These are phyloP conservation scores for Drosophila paranaensis DNA, from an alignment of 2,888 invertebrate species.

Conservation along the genomic window DNA sequence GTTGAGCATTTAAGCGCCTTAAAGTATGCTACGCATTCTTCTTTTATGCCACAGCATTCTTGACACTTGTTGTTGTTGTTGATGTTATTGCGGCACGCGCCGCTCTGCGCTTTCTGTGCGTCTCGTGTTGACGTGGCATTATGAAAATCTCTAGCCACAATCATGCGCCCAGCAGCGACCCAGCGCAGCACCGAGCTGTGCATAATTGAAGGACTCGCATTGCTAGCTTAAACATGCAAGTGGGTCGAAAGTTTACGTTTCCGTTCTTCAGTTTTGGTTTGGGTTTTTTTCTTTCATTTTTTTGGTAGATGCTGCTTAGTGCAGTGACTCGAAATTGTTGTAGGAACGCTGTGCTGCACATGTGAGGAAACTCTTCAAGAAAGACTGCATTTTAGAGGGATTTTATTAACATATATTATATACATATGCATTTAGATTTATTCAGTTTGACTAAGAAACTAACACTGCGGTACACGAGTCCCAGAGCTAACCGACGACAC, in stretches of 20 bases:
- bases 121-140: constrained; percentile 36
- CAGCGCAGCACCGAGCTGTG: constrained; percentile 37
- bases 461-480: neutral
- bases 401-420: neutral
- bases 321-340: constrained; percentile 5
- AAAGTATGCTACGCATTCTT: constrained; percentile 62
- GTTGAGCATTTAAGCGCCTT: constrained; percentile 74
- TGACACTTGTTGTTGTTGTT: constrained; percentile 73
- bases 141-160: constrained; percentile 35
- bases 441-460: neutral
- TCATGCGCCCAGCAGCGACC: constrained; percentile 24
- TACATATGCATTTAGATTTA: neutral
- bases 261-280: neutral
- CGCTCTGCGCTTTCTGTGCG: neutral
- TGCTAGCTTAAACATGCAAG: constrained; percentile 46
- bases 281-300: neutral
- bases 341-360: too few relatives aligned
- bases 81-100: constrained; percentile 68
- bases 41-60: constrained; percentile 46
- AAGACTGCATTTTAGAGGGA: neutral
- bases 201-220: constrained; percentile 51
- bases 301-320: constrained; percentile 4
- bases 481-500: too few relatives aligned
- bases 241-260: constrained; percentile 49
- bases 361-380: neutral